Percentiles rank a stretch among this genome's conserved stretches.
phyloP scores from a whole-genome alignment of 2,113 vertebrate species.

The Heterotilapia buettikoferi region DNA sequence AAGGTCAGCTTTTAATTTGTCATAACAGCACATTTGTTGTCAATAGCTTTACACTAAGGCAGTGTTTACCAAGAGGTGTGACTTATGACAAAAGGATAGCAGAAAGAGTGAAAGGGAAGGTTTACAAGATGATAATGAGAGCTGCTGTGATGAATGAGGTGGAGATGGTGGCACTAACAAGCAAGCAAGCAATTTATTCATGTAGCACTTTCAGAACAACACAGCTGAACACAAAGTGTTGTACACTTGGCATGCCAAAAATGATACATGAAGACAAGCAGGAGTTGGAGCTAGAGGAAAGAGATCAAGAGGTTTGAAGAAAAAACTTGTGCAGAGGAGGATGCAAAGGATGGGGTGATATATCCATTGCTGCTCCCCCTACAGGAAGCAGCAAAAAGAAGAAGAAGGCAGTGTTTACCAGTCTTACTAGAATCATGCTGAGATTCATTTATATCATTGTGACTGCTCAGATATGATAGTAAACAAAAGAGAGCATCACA shows the following conservation, averaged over 20 bases:
- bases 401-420: too few species aligned
- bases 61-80: not conserved
- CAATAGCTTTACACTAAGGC: not conserved
- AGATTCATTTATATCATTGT: too few species aligned
- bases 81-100: not conserved
- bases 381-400: too few species aligned
- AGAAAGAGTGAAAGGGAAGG: not conserved
- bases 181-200: not conserved
- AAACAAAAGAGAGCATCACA: too few species aligned
- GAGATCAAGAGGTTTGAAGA: not conserved
- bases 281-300: not conserved
- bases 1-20: conserved; percentile 74
- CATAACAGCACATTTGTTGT: not conserved
- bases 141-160: not conserved
- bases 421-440: too few species aligned
- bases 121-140: not conserved
- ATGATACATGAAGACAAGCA: too few species aligned
- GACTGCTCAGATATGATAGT: too few species aligned
- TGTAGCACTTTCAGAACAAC: too few species aligned
- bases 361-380: too few species aligned
- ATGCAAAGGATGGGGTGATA: not conserved
- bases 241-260: too few species aligned
- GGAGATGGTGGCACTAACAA: not conserved
- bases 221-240: too few species aligned
- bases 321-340: not conserved